These are phyloP conservation scores for Pelecanoides urinatrix DNA, from an alignment of 2,113 vertebrate species.

Conservation along the genomic window DNA sequence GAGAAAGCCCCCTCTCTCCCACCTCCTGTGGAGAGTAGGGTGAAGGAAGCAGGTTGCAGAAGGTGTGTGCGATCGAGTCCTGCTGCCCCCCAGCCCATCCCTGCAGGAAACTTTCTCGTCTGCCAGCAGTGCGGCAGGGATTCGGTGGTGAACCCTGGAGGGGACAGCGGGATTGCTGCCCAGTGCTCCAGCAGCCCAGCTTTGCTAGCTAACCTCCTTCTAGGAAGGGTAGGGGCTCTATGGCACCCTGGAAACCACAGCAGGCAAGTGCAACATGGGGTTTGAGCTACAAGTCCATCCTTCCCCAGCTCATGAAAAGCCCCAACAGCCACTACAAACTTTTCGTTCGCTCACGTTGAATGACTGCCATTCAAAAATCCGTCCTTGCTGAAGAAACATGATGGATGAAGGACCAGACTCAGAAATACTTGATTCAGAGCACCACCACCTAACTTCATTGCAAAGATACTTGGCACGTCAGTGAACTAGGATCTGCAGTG, in stretches of 20 bases:
- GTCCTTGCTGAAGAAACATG: background rate
- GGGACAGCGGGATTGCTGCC: fast-evolving
- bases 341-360: fast-evolving
- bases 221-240: background rate
- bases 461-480: background rate
- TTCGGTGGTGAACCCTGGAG: background rate
- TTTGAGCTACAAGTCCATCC: background rate
- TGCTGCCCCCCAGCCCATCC: background rate
- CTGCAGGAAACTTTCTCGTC: background rate
- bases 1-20: background rate
- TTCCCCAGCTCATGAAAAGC: background rate
- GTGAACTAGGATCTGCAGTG: background rate
- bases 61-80: fast-evolving
- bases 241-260: background rate
- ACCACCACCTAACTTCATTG: background rate
- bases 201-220: background rate
- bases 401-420: background rate
- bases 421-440: background rate
- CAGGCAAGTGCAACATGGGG: background rate
- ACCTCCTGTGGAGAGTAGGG: background rate
- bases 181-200: background rate
- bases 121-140: background rate
- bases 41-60: background rate
- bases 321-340: background rate
- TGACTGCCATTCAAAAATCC: background rate